phyloP scores from a whole-genome alignment of 2,888 invertebrate species.

The Orthosia gothica region DNA sequence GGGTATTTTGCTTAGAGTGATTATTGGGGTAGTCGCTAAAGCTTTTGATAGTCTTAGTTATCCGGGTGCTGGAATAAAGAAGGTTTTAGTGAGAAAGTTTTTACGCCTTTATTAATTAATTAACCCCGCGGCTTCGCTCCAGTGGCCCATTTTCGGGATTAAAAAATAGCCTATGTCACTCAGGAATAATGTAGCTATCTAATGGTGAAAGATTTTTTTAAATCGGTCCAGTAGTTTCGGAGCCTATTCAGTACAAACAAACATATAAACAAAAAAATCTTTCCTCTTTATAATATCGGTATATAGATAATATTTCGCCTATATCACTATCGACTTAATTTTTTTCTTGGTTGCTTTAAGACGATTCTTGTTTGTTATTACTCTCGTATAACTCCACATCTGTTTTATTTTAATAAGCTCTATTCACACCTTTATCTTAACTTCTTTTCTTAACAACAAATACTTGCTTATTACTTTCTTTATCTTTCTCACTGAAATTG shows the following conservation, averaged over 20 bases:
- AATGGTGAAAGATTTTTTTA: too few species aligned
- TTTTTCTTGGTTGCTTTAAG: background rate
- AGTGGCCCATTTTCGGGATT: too few species aligned
- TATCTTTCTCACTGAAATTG: conserved; percentile 30
- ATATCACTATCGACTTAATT: background rate
- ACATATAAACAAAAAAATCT: too few species aligned
- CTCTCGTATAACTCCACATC: background rate
- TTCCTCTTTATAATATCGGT: too few species aligned
- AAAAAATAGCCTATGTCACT: too few species aligned
- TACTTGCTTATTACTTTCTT: conserved; percentile 19
- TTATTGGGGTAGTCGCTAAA: background rate
- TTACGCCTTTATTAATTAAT: background rate
- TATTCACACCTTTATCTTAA: conserved; percentile 12
- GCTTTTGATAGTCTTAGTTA: conserved; percentile 16
- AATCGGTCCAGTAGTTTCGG: too few species aligned
- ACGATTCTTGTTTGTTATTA: background rate
- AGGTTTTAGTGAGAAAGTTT: background rate
- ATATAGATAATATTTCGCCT: background rate
- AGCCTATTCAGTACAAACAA: too few species aligned
- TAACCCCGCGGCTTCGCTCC: too few species aligned
- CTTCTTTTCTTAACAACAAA: conserved; percentile 14
- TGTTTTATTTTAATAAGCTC: conserved; percentile 14
- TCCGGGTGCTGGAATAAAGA: background rate
- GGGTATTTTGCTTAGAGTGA: conserved; percentile 25
- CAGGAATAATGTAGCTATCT: too few species aligned